A percentile compares a stretch with the other conserved stretches of the same genome.
These are phyloP conservation scores for Oreocharis arfaki DNA, from an alignment of 2,113 vertebrate species.

Conservation along the genomic window DNA sequence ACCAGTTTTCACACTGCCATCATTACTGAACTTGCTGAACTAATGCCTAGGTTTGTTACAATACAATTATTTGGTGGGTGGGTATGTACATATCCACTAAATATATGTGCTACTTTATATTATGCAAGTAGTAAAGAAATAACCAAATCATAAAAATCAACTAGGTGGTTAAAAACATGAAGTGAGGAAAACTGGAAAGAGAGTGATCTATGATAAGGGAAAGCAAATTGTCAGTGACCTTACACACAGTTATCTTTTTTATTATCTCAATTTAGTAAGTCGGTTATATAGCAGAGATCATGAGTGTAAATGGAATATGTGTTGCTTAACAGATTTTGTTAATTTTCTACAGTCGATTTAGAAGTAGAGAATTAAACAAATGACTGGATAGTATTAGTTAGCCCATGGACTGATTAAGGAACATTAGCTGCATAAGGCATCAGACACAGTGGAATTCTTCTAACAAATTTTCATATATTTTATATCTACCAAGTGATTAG, in stretches of 20 bases:
- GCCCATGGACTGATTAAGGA: neutral
- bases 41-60: neutral
- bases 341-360: neutral
- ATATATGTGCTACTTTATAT: neutral
- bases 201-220: neutral
- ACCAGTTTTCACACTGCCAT: neutral
- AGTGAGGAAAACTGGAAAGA: neutral
- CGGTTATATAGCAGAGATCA: neutral
- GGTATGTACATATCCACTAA: neutral
- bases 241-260: neutral
- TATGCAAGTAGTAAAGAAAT: neutral
- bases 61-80: neutral
- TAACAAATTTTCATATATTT: neutral
- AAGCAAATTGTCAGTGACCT: neutral
- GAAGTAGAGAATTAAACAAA: neutral
- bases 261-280: neutral
- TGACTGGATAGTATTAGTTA: neutral
- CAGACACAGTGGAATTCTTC: neutral
- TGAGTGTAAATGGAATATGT: neutral
- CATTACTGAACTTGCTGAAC: neutral
- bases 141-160: neutral
- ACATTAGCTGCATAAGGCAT: neutral
- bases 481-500: neutral
- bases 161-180: neutral
- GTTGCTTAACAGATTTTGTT: neutral